Evolutionary conservation across 2,888 invertebrate species (phyloP).

Genomic region (Cynaeus angustus): DNA sequence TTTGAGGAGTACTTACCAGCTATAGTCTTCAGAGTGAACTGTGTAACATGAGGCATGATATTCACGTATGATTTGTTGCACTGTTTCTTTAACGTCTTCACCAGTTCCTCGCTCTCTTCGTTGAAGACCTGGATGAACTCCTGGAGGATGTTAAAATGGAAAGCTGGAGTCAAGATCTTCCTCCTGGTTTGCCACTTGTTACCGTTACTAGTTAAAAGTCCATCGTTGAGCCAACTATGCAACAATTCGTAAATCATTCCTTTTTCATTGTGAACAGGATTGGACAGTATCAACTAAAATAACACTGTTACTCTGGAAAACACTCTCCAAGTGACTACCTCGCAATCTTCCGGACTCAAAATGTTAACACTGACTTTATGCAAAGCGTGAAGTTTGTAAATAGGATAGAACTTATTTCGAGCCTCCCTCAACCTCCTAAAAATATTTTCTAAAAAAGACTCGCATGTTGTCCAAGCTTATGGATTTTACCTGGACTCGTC

Average conservation of each 20-base stretch:
- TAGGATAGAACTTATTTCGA: constrained; percentile 19
- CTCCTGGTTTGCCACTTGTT: constrained; percentile 52
- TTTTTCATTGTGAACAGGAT: constrained; percentile 9
- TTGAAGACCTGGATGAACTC: constrained; percentile 52
- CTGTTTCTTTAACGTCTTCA: constrained; percentile 11
- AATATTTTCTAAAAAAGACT: constrained; percentile 3
- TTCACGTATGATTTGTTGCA: background rate
- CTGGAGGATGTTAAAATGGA: constrained; percentile 54
- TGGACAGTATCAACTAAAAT: constrained; percentile 27
- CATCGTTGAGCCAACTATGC: constrained; percentile 45
- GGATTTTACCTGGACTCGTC: constrained; percentile 8
- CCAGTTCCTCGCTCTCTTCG: constrained; percentile 38
- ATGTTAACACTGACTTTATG: constrained; percentile 12
- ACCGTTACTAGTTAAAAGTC: constrained; percentile 50
- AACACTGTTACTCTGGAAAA: background rate
- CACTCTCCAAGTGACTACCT: background rate
- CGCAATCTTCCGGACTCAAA: constrained; percentile 14
- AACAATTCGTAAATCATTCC: constrained; percentile 22
- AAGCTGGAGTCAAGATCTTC: constrained; percentile 55
- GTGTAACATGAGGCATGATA: background rate
- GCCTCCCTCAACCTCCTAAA: constrained; percentile 9
- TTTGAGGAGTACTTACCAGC: background rate
- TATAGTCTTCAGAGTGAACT: constrained; percentile 3
- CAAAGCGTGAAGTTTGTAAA: constrained; percentile 15
- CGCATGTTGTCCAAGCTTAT: background rate